Evolutionary conservation across 2,797 vertebrate genomes (phyloP), one percentile per base, ranked within the genome.

Genomic region (Anolis apletophallus): DNA sequence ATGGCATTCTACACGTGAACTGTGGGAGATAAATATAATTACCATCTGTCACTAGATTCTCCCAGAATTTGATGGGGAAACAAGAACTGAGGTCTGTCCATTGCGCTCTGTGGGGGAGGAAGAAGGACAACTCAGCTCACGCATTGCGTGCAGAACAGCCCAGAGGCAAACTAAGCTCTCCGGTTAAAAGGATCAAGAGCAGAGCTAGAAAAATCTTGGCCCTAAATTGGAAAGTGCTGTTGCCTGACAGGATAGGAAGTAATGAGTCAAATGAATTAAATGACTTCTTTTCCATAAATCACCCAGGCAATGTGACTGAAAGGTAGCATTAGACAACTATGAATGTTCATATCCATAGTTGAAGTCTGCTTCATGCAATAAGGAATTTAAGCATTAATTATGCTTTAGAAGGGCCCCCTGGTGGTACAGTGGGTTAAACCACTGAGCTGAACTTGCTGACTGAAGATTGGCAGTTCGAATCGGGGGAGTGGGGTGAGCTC

Each of bases 341-440:
- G 19, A 13, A 12, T 68, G n/a, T 55, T 54, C 46, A 40, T 34
- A 84, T 54, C 19, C 40, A 76, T 16, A 0, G 40, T 52, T 54
- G 8, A 77, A 54, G 23, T 59, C 83, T 84, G 61, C 46, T 55
- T 78, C 67, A 40, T 77, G n/a, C 71, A 59, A 83, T 64, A 46
- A n/a, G 2, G 29, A 17, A 14, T 3, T 23, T 61, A 67, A 75
- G 52, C 26, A 34, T 57, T 5, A 85, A 23, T 9, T 57, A 4
- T 12, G 9, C 23, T 75, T 75, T 46, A 59, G 9, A 46, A 64
- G 40, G 34, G 40, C 40, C 40, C 40, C 40, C 40, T 40, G 5
- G 36, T 67, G 64, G 29, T 7, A 13, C 19, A n/a, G 2, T 17
- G 34, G 71, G 40, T 46, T 46, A 5, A 40, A 55, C 54, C 40